Evolutionary conservation across 2,797 vertebrate genomes (phyloP).

Genomic region (Limnodromus scolopaceus): DNA sequence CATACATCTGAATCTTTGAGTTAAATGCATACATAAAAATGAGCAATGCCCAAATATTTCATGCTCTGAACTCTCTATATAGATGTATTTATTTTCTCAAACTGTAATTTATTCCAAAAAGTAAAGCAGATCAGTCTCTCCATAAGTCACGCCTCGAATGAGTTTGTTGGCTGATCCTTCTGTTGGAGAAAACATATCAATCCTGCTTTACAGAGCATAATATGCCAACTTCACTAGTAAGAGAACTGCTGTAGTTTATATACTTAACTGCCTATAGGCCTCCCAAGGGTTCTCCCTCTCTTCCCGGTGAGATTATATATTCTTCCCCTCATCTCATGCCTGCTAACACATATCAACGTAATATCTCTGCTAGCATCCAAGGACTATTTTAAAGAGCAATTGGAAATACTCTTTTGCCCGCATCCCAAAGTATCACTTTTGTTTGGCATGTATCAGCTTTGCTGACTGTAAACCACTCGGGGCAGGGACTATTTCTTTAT

Average conservation of each 20-base stretch:
- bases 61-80: neutral
- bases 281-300: neutral
- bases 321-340: neutral
- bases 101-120: constrained; percentile 36
- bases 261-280: neutral
- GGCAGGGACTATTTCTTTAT: neutral
- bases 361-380: neutral
- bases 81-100: constrained; percentile 39
- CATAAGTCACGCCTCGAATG: fast-evolving
- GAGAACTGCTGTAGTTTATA: constrained; percentile 5
- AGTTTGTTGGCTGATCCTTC: neutral
- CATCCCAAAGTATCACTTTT: neutral
- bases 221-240: neutral
- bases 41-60: neutral
- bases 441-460: neutral
- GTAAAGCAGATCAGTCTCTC: neutral
- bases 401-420: neutral
- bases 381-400: neutral
- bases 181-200: neutral
- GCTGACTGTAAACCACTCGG: neutral
- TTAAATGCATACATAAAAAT: neutral
- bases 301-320: neutral
- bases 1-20: neutral
- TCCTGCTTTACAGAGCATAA: neutral
- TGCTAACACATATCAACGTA: neutral